Evolutionary conservation across 2,113 vertebrate species (phyloP), one percentile per base, ranked within the genome.

Genomic region (Rhizomys pruinosus): DNA sequence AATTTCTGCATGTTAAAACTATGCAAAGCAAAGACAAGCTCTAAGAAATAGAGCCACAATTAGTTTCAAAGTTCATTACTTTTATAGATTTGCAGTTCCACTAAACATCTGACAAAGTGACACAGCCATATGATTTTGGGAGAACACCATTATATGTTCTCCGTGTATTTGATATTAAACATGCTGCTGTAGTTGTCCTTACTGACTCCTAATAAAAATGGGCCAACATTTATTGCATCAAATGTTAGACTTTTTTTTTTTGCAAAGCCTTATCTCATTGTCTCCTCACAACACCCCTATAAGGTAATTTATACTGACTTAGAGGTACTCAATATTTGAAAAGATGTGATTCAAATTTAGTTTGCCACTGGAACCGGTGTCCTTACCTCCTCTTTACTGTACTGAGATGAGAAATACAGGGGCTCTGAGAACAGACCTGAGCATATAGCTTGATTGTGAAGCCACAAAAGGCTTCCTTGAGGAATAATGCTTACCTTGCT

Each of bases 131-230:
- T 22, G 32, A 1, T 19, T 63, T 82, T 29, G 9, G n/a, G 25
- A 66, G 19, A 42, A 37, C 11, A 19, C 34, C 22, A 27, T 19
- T 9, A 16, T 32, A 20, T 37, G 20, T 15, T 42, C 61, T 39
- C 23, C 37, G 25, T 39, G n/a, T 32, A 8, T 61, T 74, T n/a
- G 17, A 8, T 32, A 5, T 34, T 52, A 89, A 73, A 82, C 25
- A 29, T 3, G 39, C 61, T 69, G n/a, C 22, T 44, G 37, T 69
- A 17, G 22, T 86, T 69, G 19, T 20, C 73, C 19, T 85, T 27
- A 32, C 32, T 90, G 34, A 68, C 15, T 10, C 29, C 32, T 64
- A 74, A 71, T 80, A 42, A 90, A 91, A 95, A 79, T 71, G n/a
- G 16, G 61, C 88, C 32, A 16, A 52, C 16, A 1, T 63, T 76